Conservation (phyloP, 2,797 vertebrate genomes). For the Melopsittacus undulatus region DNA sequence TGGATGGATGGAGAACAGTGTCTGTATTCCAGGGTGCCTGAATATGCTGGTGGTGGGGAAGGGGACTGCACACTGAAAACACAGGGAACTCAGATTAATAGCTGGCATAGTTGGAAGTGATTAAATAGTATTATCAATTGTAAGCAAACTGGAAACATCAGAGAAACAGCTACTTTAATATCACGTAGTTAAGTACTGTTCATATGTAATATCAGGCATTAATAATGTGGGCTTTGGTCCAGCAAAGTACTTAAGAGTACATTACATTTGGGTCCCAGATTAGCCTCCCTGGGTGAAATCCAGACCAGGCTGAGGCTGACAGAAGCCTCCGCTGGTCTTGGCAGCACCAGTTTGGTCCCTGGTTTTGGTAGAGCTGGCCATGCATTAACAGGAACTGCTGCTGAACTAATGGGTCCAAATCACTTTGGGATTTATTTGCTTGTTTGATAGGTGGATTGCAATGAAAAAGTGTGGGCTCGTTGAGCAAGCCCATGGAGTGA, state of each 20-base stretch:
- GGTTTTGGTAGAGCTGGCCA: not conserved
- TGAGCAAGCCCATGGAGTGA: not conserved
- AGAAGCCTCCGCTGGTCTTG: fast-evolving
- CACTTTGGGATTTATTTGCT: not conserved
- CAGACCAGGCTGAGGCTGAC: not conserved
- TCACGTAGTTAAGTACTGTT: not conserved
- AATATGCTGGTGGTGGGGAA: no score
- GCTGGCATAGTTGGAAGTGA: not conserved
- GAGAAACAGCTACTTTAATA: not conserved
- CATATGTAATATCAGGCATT: not conserved
- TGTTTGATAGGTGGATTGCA: not conserved
- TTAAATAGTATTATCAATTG: not conserved
- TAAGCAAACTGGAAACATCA: not conserved
- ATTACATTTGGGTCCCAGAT: not conserved
- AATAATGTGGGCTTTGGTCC: not conserved
- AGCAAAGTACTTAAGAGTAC: not conserved
- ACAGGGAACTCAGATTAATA: not conserved
- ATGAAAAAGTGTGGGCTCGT: not conserved
- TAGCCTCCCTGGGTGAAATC: not conserved
- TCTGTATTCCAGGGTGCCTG: not conserved
- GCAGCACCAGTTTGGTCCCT: not conserved
- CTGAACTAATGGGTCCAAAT: not conserved
- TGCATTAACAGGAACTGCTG: not conserved
- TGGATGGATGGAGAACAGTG: not conserved
- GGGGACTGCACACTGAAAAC: not conserved